Percentiles rank a stretch among this genome's conserved stretches.
These are phyloP conservation scores for Cheilosia urbana DNA, from an alignment of 2,888 invertebrate species.

Conservation along the genomic window DNA sequence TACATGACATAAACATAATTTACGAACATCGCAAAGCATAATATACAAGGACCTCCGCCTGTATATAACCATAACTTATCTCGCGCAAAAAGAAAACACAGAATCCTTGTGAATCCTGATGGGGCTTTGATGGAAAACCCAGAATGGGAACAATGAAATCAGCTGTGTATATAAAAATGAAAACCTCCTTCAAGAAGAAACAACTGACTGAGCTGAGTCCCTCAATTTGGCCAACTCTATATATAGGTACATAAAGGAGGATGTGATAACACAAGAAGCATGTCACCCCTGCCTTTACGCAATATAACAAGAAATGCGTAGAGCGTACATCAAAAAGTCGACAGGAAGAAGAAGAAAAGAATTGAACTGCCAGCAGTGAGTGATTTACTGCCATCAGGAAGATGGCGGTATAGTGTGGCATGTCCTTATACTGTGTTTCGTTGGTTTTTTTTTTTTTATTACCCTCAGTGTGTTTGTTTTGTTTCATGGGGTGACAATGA, in stretches of 20 bases:
- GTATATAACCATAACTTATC: conserved; percentile 55
- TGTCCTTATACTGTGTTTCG: no score
- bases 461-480: conserved; percentile 43
- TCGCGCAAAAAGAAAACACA: conserved; percentile 22
- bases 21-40: conserved; percentile 49
- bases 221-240: conserved; percentile 54
- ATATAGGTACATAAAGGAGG: neutral
- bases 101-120: conserved; percentile 60
- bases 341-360: conserved; percentile 56
- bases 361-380: conserved; percentile 75
- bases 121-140: conserved; percentile 66
- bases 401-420: conserved; percentile 69
- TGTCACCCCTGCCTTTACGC: conserved; percentile 74
- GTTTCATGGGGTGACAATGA: conserved; percentile 69
- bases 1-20: conserved; percentile 69
- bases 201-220: conserved; percentile 22
- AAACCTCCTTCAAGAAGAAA: conserved; percentile 51
- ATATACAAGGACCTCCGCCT: conserved; percentile 14
- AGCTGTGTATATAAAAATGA: conserved; percentile 2
- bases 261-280: conserved; percentile 53
- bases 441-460: conserved; percentile 15
- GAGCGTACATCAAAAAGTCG: conserved; percentile 72
- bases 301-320: conserved; percentile 72
- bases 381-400: conserved; percentile 74
- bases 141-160: conserved; percentile 12